Percentiles rank a stretch among this genome's conserved stretches.
These are phyloP conservation scores for Merops nubicus DNA, from an alignment of 2,113 vertebrate genomes.

Conservation along the genomic window DNA sequence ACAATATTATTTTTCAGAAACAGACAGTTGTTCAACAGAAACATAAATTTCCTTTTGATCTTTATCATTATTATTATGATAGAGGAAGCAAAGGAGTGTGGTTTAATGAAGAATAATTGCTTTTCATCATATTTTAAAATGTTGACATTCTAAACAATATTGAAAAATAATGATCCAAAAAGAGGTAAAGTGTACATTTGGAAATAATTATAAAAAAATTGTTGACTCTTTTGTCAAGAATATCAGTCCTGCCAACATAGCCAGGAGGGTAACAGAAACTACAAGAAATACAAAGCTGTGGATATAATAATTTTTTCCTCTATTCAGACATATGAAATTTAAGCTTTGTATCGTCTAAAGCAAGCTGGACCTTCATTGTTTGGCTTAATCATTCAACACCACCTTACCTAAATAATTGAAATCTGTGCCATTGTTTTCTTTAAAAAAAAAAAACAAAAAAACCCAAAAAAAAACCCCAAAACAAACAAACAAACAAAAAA, in stretches of 20 bases:
- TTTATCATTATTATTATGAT: neutral
- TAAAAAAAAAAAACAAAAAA: too few relatives aligned
- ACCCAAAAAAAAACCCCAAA: too few relatives aligned
- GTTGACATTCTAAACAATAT: neutral
- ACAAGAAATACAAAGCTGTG: neutral
- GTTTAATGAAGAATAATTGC: neutral
- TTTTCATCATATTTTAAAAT: neutral
- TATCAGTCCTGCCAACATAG: neutral
- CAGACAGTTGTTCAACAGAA: neutral
- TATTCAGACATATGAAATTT: neutral
- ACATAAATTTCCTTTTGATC: neutral
- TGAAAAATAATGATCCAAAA: neutral
- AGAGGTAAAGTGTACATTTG: neutral
- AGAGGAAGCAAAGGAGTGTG: neutral
- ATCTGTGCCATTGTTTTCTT: neutral
- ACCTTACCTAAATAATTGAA: neutral
- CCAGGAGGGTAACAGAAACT: neutral
- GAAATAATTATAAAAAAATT: neutral
- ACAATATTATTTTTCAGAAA: neutral
- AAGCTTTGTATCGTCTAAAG: neutral
- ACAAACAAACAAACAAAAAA: too few relatives aligned
- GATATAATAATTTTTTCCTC: too few relatives aligned
- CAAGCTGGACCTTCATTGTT: neutral
- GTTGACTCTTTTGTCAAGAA: neutral
- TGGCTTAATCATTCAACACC: neutral